phyloP scores from a whole-genome alignment of 2,888 invertebrate genomes.

The Pocota personata region DNA sequence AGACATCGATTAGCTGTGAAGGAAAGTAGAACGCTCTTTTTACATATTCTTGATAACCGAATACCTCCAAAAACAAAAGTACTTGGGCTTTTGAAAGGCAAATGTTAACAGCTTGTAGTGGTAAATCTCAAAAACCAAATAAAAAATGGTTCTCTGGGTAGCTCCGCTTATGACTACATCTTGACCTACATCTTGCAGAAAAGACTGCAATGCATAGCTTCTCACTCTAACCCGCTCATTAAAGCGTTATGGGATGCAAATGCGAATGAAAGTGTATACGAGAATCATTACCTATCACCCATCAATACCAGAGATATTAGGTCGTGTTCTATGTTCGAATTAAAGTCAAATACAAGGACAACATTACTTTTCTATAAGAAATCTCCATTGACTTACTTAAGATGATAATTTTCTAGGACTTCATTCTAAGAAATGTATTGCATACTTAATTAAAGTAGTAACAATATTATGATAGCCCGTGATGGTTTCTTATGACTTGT shows the following conservation, averaged over 20 bases:
- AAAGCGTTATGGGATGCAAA: no score
- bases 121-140: background rate
- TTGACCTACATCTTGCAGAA: background rate
- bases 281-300: background rate
- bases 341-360: background rate
- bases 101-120: background rate
- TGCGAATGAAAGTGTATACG: background rate
- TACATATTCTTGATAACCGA: background rate
- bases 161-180: background rate
- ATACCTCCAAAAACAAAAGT: background rate
- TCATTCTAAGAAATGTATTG: no score
- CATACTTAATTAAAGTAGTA: no score
- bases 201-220: no score
- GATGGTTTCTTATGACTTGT: no score
- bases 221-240: no score
- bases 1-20: no score
- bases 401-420: no score
- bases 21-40: background rate
- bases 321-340: background rate
- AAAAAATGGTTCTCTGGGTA: background rate
- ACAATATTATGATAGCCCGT: no score
- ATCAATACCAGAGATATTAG: background rate
- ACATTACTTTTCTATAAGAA: background rate
- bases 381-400: no score
- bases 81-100: background rate